These are phyloP conservation scores for Muntiacus muntjak DNA, from an alignment of 2,113 vertebrate genomes.

Conservation along the genomic window DNA sequence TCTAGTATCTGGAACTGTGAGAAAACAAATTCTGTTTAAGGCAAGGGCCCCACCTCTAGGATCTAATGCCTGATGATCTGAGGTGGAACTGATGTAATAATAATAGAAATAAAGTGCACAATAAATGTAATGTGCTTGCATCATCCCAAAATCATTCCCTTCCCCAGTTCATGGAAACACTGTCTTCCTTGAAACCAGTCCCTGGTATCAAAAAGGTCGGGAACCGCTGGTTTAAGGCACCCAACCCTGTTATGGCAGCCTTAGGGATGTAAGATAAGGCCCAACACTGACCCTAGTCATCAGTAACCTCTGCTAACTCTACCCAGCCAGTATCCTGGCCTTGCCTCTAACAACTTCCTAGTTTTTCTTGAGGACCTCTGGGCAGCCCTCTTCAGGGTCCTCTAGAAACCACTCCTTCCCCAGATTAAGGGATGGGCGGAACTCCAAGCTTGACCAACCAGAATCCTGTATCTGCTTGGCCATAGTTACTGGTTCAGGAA, in stretches of 20 bases:
- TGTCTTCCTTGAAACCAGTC: not conserved
- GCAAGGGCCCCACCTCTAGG: not conserved
- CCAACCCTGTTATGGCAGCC: not conserved
- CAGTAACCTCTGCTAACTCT: not conserved
- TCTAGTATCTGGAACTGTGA: not conserved
- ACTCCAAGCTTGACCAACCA: not conserved
- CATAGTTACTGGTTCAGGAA: not conserved
- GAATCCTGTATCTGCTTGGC: not conserved
- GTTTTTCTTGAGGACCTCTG: not conserved
- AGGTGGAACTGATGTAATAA: not conserved
- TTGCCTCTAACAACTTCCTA: not conserved
- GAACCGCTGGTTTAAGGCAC: not conserved
- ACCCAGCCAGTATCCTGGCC: not conserved
- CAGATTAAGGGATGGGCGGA: rapidly evolving
- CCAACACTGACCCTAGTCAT: not conserved
- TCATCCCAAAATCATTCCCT: not conserved
- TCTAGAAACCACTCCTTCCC: not conserved
- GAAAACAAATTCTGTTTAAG: not conserved
- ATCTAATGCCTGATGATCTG: not conserved
- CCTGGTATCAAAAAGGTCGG: not conserved
- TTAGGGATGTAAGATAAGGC: not conserved
- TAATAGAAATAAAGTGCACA: not conserved
- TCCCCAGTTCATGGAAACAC: not conserved
- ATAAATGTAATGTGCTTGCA: not conserved
- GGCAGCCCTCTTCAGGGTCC: not conserved